Conservation (phyloP, 2,888 invertebrate genomes). For the Yponomeuta evonymella region DNA sequence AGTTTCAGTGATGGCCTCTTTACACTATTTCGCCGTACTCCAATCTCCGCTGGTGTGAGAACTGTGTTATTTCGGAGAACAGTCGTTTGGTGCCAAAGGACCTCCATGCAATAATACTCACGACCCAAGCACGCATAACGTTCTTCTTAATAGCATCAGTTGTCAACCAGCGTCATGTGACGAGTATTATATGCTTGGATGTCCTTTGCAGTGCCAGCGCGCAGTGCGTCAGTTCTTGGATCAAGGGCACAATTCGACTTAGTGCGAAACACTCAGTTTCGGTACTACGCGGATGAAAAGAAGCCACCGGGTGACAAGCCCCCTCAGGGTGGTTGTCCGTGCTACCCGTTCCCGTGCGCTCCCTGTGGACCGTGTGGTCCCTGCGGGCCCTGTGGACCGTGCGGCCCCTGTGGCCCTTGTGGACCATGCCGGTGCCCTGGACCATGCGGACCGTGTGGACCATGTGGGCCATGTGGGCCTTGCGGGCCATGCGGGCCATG, state of each 20-base stretch:
- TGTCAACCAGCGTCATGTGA: background rate
- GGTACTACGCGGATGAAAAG: constrained; percentile 29
- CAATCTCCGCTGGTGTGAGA: background rate
- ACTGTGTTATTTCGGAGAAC: background rate
- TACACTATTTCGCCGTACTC: background rate
- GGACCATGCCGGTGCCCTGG: constrained; percentile 29
- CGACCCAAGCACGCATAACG: background rate
- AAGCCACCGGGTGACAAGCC: constrained; percentile 15
- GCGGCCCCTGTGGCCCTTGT: constrained; percentile 34
- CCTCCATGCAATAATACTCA: background rate
- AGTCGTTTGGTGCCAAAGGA: background rate
- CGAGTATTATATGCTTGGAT: constrained; percentile 36
- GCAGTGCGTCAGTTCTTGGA: constrained; percentile 26
- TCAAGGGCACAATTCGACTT: constrained; percentile 30
- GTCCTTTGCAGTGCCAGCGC: constrained; percentile 52
- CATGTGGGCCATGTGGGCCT: constrained; percentile 20
- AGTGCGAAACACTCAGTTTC: constrained; percentile 26
- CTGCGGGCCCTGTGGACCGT: constrained; percentile 28
- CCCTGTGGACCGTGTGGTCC: constrained; percentile 16
- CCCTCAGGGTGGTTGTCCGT: background rate
- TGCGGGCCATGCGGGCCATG: constrained; percentile 22
- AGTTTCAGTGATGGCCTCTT: background rate
- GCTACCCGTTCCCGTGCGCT: background rate
- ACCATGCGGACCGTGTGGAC: constrained; percentile 34
- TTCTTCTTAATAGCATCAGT: constrained; percentile 3